A percentile compares a stretch with the other conserved stretches of the same genome.
phyloP scores from a whole-genome alignment of 2,888 invertebrate species.

The Embidobia sp. region DNA sequence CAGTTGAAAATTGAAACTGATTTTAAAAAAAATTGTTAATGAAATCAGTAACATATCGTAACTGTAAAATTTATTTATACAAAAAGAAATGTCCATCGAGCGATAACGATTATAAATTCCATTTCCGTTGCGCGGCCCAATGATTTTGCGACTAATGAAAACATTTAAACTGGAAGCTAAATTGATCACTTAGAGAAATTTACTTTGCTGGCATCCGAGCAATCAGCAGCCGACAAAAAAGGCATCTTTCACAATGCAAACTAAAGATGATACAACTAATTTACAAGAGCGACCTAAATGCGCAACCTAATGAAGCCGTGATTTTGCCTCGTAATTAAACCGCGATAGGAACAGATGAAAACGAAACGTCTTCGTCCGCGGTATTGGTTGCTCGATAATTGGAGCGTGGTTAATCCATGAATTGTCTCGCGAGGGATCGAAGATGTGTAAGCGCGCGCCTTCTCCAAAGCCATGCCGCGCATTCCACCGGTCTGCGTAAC shows the following conservation, averaged over 20 bases:
- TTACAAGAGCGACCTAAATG: slow-evolving; percentile 16
- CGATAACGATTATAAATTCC: no score
- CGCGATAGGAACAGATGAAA: neutral
- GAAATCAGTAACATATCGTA: no score
- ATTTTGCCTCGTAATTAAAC: slow-evolving; percentile 35
- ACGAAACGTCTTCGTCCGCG: slow-evolving; percentile 10
- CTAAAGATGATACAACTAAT: slow-evolving; percentile 5
- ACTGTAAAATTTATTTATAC: no score
- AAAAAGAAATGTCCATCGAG: no score
- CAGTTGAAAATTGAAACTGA: no score
- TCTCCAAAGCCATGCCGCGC: slow-evolving; percentile 13
- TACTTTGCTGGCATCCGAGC: neutral
- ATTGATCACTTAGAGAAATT: neutral
- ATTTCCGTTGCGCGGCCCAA: no score
- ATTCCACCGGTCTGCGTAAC: slow-evolving; percentile 19
- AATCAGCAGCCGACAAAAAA: slow-evolving; percentile 2
- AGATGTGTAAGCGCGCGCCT: slow-evolving; percentile 25
- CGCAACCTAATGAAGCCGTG: slow-evolving; percentile 22
- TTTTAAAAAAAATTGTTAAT: no score
- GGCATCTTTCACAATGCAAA: neutral
- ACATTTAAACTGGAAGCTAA: neutral
- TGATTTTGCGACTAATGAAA: no score
- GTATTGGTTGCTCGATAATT: slow-evolving; percentile 20
- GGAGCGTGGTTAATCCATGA: slow-evolving; percentile 17
- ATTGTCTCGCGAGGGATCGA: slow-evolving; percentile 37